Conservation (phyloP, 2,797 vertebrate species). For the Mus caroli region DNA sequence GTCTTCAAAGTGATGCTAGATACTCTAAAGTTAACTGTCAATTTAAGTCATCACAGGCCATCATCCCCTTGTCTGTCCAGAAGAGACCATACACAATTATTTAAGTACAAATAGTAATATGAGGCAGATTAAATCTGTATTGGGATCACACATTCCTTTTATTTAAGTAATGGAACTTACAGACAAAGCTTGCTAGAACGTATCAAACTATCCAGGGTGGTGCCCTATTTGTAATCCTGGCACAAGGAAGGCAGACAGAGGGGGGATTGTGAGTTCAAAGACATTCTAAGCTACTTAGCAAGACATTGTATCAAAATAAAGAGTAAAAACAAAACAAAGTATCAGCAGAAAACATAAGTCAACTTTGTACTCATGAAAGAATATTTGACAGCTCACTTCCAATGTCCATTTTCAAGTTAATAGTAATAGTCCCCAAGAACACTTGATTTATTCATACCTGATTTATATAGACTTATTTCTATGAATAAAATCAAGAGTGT, state of each 20-base stretch:
- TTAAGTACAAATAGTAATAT: background rate
- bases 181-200: background rate
- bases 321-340: background rate
- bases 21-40: background rate
- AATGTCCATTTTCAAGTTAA: background rate
- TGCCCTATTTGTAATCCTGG: background rate
- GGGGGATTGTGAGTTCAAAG: background rate
- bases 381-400: background rate
- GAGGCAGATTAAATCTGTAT: background rate
- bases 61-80: background rate
- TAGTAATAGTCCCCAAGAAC: background rate
- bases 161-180: background rate
- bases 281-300: background rate
- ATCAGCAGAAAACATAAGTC: background rate
- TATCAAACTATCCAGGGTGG: background rate
- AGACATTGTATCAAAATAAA: background rate
- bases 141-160: background rate
- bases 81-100: background rate
- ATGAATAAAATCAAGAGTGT: conserved; percentile 2
- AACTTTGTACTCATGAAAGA: background rate
- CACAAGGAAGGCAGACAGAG: background rate
- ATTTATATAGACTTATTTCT: background rate
- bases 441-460: background rate
- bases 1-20: background rate
- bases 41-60: background rate